Conservation (phyloP, 2,888 invertebrate genomes). For the Perizoma affinitatum region DNA sequence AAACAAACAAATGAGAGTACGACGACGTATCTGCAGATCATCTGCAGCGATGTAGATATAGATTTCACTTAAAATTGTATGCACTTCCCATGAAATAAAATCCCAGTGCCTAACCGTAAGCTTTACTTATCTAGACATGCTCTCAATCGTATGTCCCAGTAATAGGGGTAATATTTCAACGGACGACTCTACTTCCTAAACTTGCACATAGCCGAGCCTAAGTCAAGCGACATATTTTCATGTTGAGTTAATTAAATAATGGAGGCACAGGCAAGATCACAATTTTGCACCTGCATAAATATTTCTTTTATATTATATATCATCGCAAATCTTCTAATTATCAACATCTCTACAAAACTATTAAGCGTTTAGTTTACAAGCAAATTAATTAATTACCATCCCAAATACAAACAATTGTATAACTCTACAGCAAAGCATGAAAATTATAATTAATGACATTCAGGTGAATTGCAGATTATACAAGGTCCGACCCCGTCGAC, state of each 20-base stretch:
- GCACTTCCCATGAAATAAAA: slow-evolving; percentile 40
- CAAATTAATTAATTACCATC: no score
- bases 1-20: slow-evolving; percentile 22
- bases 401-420: not conserved
- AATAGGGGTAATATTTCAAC: slow-evolving; percentile 19
- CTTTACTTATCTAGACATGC: slow-evolving; percentile 3
- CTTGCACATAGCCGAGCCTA: not conserved
- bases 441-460: slow-evolving; percentile 12
- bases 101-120: slow-evolving; percentile 26
- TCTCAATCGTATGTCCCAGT: slow-evolving; percentile 7
- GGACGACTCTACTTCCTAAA: slow-evolving; percentile 1
- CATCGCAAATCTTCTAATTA: no score
- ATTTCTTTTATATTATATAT: no score
- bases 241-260: slow-evolving; percentile 14
- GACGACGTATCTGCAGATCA: slow-evolving; percentile 31
- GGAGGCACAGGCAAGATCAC: not conserved
- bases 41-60: slow-evolving; percentile 34
- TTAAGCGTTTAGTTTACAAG: no score
- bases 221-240: slow-evolving; percentile 9
- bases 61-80: slow-evolving; percentile 43
- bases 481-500: slow-evolving; percentile 22
- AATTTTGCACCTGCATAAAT: not conserved
- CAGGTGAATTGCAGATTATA: slow-evolving; percentile 24
- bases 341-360: no score
- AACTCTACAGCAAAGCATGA: not conserved